Conservation (phyloP, 1,140 invertebrate species). For the Spodoptera frugiperda region DNA sequence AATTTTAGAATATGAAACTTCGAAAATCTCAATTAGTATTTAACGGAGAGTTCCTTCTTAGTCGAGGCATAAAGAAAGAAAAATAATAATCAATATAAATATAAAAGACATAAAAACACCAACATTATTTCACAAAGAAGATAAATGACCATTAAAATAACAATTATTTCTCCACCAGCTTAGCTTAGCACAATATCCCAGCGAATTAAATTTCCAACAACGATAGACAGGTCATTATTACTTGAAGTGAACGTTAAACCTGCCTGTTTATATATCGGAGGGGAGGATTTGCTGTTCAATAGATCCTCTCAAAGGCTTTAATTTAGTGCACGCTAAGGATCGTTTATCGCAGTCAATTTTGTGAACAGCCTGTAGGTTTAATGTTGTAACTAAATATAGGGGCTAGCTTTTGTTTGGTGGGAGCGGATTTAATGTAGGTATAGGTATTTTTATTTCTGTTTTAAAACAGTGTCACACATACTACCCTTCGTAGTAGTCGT, state of each 20-base stretch:
- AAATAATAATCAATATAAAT: too few species aligned
- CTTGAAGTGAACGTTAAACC: constrained; percentile 26
- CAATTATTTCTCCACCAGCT: neutral
- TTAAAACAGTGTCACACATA: too few species aligned
- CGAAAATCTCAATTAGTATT: too few species aligned
- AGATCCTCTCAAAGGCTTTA: constrained; percentile 31
- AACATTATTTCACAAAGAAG: neutral
- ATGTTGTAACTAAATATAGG: constrained; percentile 9
- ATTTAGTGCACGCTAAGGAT: constrained; percentile 32
- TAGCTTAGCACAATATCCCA: constrained; percentile 1
- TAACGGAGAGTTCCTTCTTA: too few species aligned
- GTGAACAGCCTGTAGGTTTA: constrained; percentile 3
- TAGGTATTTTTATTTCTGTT: neutral
- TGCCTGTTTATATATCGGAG: constrained; percentile 6
- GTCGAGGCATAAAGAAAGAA: too few species aligned
- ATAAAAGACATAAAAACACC: too few species aligned
- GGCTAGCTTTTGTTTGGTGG: neutral
- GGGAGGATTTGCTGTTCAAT: constrained; percentile 31
- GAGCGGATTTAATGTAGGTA: neutral
- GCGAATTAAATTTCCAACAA: constrained; percentile 17
- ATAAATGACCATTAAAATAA: neutral
- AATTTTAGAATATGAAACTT: too few species aligned
- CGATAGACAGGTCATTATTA: constrained; percentile 30
- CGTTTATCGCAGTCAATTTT: constrained; percentile 31
- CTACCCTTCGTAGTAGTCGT: too few species aligned